Conservation (phyloP, 2,888 invertebrate species). For the Marronus borbonicus region DNA sequence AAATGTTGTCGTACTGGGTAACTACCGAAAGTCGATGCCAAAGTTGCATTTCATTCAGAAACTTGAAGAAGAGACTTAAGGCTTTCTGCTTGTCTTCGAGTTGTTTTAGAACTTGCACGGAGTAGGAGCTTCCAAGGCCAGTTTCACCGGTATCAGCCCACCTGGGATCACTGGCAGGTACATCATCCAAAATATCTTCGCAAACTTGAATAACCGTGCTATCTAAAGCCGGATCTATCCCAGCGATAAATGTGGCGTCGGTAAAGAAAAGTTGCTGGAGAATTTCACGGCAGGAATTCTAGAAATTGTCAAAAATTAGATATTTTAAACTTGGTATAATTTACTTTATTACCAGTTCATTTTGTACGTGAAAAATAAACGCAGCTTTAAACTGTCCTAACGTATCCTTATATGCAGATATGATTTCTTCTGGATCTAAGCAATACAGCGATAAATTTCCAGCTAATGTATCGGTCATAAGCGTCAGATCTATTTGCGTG, state of each 20-base stretch:
- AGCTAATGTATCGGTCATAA: constrained; percentile 70
- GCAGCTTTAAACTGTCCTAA: constrained; percentile 80
- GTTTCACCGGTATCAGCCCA: constrained; percentile 75
- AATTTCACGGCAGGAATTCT: constrained; percentile 71
- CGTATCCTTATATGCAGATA: constrained; percentile 74
- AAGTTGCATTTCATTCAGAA: constrained; percentile 79
- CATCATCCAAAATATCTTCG: constrained; percentile 87
- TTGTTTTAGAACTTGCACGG: constrained; percentile 89
- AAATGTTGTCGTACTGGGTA: constrained; percentile 67
- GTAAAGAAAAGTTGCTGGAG: constrained; percentile 70
- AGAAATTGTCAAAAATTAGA: constrained; percentile 51
- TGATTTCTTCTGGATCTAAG: constrained; percentile 79
- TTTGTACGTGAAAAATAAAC: constrained; percentile 82
- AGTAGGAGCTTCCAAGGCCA: constrained; percentile 80
- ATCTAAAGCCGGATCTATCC: constrained; percentile 73
- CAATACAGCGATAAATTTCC: constrained; percentile 78
- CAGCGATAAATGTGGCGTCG: constrained; percentile 66
- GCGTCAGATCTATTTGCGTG: constrained; percentile 62
- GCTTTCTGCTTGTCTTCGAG: constrained; percentile 91
- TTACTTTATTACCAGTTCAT: constrained; percentile 64
- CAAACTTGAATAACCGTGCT: constrained; percentile 80
- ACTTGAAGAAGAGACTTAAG: constrained; percentile 80
- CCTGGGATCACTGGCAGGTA: constrained; percentile 90
- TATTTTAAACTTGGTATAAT: neutral
- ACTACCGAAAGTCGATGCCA: constrained; percentile 75